phyloP scores from a whole-genome alignment of 1,140 invertebrate genomes.

The Anastatus disparis region DNA sequence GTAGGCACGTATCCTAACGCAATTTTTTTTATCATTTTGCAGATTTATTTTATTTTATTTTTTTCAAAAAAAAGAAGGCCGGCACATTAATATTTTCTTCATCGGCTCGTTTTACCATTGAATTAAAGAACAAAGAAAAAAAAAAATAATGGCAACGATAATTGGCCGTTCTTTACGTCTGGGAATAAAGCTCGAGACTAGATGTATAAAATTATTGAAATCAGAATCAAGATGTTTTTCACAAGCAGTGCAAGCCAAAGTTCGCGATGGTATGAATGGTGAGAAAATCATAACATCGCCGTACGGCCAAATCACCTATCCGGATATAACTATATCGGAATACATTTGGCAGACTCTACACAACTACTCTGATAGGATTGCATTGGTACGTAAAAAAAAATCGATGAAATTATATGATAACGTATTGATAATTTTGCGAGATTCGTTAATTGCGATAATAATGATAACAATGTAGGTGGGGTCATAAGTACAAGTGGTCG shows the following conservation, averaged over 20 bases:
- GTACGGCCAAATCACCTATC: constrained; percentile 65
- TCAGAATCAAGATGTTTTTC: constrained; percentile 42
- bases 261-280: constrained; percentile 52
- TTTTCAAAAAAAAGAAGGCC: no score
- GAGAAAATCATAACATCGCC: constrained; percentile 60
- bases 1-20: no score
- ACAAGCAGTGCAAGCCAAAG: constrained; percentile 37
- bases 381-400: constrained; percentile 70
- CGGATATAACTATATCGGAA: constrained; percentile 70
- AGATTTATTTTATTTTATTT: no score
- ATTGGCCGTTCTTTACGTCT: not conserved
- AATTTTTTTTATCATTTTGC: no score
- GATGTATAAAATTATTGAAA: not conserved
- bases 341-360: constrained; percentile 74
- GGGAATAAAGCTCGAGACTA: not conserved
- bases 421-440: no score
- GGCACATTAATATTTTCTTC: no score
- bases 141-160: not conserved
- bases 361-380: constrained; percentile 70
- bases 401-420: no score
- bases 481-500: no score
- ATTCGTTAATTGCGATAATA: no score
- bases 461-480: no score
- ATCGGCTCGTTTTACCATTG: no score
- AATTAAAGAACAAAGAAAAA: no score